These are phyloP conservation scores for Aurelia sp. DNA, from an alignment of 30 jellyfish, hydroid and myxozoan genomes.

Conservation along the genomic window DNA sequence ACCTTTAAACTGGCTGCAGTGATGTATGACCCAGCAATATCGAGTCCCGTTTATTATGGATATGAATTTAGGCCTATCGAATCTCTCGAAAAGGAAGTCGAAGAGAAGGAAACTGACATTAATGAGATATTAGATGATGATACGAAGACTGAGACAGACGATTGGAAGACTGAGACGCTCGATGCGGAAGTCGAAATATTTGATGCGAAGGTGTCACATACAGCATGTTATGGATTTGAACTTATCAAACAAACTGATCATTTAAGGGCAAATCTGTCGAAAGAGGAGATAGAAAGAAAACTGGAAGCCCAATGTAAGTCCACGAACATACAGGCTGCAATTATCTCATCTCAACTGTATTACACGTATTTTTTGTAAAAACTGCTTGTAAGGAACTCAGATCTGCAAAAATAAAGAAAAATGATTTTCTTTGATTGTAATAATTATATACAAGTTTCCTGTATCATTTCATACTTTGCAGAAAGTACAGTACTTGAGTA, in stretches of 20 bases:
- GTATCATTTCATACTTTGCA: no score
- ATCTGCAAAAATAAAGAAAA: no score
- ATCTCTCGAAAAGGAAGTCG: not conserved
- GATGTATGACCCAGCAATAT: slow-evolving; percentile 25
- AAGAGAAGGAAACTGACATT: no score
- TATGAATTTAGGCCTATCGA: slow-evolving; percentile 23
- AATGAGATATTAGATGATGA: no score
- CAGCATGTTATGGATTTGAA: slow-evolving; percentile 56
- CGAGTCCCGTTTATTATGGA: slow-evolving; percentile 47
- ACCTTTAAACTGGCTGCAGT: not conserved
- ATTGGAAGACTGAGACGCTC: no score
- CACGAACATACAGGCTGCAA: not conserved
- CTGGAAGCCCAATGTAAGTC: not conserved
- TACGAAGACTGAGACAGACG: not conserved
- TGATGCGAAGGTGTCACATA: slow-evolving; percentile 31
- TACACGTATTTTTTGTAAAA: no score
- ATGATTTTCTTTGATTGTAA: no score
- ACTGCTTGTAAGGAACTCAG: no score
- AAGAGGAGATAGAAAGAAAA: not conserved
- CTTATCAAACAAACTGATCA: not conserved
- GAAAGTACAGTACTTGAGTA: no score
- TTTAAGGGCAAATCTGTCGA: not conserved
- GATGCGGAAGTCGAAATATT: not conserved
- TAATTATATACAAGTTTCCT: no score
- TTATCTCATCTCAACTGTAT: no score